Percentiles rank a stretch among this genome's conserved stretches.
phyloP scores from a whole-genome alignment of 2,797 vertebrate species.

The Prunella strophiata region DNA sequence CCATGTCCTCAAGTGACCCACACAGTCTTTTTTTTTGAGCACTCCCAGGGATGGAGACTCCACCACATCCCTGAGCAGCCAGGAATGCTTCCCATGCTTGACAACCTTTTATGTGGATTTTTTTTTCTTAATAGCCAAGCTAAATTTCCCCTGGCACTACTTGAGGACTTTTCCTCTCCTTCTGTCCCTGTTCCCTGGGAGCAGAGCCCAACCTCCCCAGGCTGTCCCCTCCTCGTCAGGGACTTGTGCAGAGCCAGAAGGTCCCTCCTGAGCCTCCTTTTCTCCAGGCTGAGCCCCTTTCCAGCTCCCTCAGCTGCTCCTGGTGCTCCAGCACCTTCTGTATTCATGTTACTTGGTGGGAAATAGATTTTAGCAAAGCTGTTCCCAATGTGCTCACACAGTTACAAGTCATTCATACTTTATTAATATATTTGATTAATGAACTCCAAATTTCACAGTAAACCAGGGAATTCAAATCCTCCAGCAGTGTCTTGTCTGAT shows the following conservation, averaged over 20 bases:
- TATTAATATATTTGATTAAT: not conserved
- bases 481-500: not conserved
- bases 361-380: not conserved
- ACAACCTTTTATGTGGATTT: not conserved
- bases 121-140: not conserved
- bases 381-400: not conserved
- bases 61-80: not conserved
- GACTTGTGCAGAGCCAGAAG: not conserved
- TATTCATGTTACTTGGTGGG: not conserved
- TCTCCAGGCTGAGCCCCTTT: not conserved
- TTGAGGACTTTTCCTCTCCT: accelerated
- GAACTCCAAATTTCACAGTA: not conserved
- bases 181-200: not conserved
- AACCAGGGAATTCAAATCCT: not conserved
- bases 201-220: accelerated
- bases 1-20: not conserved
- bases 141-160: not conserved
- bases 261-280: not conserved
- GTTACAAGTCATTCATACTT: not conserved
- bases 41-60: not conserved
- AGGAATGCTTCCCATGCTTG: not conserved
- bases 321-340: not conserved
- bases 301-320: not conserved
- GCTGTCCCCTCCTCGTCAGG: not conserved
- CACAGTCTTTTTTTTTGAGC: not conserved